Percentiles rank a stretch among this genome's conserved stretches.
These are phyloP conservation scores for Apostichopus parvimensis DNA, from an alignment of 35 echinoderm and acorn worm genomes.

Conservation along the genomic window DNA sequence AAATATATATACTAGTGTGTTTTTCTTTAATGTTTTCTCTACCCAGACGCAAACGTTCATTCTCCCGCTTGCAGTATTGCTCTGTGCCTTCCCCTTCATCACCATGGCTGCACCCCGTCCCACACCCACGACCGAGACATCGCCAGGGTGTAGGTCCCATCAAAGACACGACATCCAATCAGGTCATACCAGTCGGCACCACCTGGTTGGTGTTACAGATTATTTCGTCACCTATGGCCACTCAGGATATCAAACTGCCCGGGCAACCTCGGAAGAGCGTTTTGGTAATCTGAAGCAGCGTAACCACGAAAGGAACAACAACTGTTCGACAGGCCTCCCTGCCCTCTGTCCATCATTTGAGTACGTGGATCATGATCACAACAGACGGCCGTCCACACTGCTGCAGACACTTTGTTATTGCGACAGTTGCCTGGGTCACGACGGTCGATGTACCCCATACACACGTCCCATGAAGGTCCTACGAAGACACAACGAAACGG, in stretches of 20 bases:
- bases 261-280: neutral
- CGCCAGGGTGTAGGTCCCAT: no score
- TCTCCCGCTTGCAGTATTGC: no score
- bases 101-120: no score
- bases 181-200: no score
- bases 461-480: slow-evolving; percentile 24
- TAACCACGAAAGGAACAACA: neutral
- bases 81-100: no score
- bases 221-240: neutral
- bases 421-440: neutral
- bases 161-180: no score
- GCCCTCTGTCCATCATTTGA: slow-evolving; percentile 9
- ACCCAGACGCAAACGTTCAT: no score
- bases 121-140: no score
- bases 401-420: slow-evolving; percentile 2
- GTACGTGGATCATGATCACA: slow-evolving; percentile 25
- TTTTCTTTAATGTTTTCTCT: no score
- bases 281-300: neutral
- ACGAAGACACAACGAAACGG: neutral
- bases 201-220: neutral
- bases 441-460: neutral
- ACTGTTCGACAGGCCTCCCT: neutral
- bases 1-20: no score
- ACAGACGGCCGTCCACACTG: slow-evolving; percentile 20
- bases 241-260: neutral